Percentiles rank a stretch among this genome's conserved stretches.
Evolutionary conservation across 2,797 vertebrate genomes (phyloP).

Genomic region (Xerus rutilus): DNA sequence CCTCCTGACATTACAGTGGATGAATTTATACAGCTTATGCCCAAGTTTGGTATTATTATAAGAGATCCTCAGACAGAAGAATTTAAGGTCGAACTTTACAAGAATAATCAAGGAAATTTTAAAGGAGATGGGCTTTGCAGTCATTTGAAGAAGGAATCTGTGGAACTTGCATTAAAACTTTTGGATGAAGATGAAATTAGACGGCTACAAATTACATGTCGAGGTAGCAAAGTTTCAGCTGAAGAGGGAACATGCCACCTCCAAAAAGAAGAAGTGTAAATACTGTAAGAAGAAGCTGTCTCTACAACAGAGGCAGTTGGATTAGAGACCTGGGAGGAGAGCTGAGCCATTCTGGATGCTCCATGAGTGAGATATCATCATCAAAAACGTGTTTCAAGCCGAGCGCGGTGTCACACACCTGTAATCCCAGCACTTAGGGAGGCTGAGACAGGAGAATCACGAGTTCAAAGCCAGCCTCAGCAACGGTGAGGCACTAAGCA

Average conservation of each 20-base stretch:
- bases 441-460: no score
- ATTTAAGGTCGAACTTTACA: constrained; percentile 97
- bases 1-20: constrained; percentile 96
- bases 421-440: no score
- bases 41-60: constrained; percentile 98
- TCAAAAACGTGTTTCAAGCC: no score
- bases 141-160: constrained; percentile 97
- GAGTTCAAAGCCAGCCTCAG: no score
- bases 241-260: constrained; percentile 96
- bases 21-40: constrained; percentile 97
- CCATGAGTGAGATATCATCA: no score
- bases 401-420: no score
- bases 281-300: constrained; percentile 96
- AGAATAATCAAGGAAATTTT: constrained; percentile 96
- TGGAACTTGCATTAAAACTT: constrained; percentile 93
- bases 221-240: constrained; percentile 96
- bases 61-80: constrained; percentile 95
- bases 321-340: no score
- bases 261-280: constrained; percentile 97
- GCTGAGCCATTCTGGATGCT: no score
- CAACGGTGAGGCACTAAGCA: no score
- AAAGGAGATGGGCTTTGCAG: constrained; percentile 98
- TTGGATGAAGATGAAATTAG: constrained; percentile 96
- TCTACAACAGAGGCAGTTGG: constrained; percentile 91
- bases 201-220: constrained; percentile 95